phyloP scores from a whole-genome alignment of 2,113 vertebrate species.

The Leptobrachium leishanense region DNA sequence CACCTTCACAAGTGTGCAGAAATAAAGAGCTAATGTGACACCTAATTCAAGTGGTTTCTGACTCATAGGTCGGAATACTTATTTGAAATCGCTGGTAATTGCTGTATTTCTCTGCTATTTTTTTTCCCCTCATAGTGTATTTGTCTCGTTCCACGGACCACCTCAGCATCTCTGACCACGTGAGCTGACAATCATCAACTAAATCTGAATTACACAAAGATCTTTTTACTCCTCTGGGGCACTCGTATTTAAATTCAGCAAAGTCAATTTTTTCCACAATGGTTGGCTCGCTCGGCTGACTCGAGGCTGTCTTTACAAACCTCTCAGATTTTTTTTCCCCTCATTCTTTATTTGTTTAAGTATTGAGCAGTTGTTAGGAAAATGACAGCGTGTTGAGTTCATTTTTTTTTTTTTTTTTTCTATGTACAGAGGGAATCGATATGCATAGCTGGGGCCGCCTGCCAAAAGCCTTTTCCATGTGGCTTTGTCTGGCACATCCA shows the following conservation, averaged over 20 bases:
- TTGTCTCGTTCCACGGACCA: neutral
- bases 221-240: no score
- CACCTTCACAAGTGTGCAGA: neutral
- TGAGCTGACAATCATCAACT: neutral
- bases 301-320: slow-evolving; percentile 17
- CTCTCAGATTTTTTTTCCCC: neutral
- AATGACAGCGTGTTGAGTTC: neutral
- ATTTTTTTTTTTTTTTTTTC: neutral
- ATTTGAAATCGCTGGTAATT: neutral
- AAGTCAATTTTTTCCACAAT: slow-evolving; percentile 10
- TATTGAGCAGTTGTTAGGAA: slow-evolving; percentile 44
- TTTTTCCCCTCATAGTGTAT: neutral
- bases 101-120: no score
- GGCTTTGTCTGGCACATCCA: slow-evolving; percentile 53
- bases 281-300: neutral
- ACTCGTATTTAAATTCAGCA: slow-evolving; percentile 9
- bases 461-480: slow-evolving; percentile 48
- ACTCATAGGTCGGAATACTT: neutral
- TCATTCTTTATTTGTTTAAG: slow-evolving; percentile 40
- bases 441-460: slow-evolving; percentile 45
- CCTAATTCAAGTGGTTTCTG: neutral
- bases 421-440: slow-evolving; percentile 24
- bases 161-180: neutral
- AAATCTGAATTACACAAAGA: slow-evolving; percentile 1
- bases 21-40: neutral